Conservation (phyloP, 2,113 vertebrate genomes). For the Pteropus alecto region DNA sequence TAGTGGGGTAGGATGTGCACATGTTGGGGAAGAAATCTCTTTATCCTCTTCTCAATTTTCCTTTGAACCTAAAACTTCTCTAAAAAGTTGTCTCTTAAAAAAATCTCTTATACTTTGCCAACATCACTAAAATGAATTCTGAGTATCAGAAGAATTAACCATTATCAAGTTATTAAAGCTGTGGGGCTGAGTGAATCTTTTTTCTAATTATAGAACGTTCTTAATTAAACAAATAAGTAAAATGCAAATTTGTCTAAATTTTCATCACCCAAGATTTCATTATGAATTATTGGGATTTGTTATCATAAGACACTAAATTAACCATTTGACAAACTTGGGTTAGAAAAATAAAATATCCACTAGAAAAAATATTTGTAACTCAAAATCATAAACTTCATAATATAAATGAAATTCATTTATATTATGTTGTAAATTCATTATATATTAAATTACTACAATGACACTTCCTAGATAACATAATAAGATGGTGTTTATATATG, state of each 20-base stretch:
- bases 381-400: slow-evolving; percentile 45
- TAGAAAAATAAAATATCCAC: not conserved
- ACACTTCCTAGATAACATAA: slow-evolving; percentile 63
- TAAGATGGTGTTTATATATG: slow-evolving; percentile 64
- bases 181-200: rapidly evolving
- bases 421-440: slow-evolving; percentile 48
- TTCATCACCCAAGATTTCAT: not conserved
- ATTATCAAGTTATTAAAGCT: not conserved
- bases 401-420: slow-evolving; percentile 58
- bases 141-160: not conserved
- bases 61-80: not conserved
- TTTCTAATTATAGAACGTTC: not conserved
- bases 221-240: slow-evolving; percentile 2
- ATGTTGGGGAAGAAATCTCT: not conserved
- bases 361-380: slow-evolving; percentile 38
- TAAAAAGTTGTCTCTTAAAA: not conserved
- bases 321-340: not conserved
- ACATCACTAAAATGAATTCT: not conserved
- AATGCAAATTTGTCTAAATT: not conserved
- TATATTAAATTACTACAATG: slow-evolving; percentile 70
- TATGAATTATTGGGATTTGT: slow-evolving; percentile 38
- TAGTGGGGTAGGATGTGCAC: not conserved
- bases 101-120: not conserved
- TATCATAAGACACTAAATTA: slow-evolving; percentile 4
- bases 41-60: not conserved